phyloP scores from a whole-genome alignment of 2,113 vertebrate species.

The Romanogobio albipinnatus region DNA sequence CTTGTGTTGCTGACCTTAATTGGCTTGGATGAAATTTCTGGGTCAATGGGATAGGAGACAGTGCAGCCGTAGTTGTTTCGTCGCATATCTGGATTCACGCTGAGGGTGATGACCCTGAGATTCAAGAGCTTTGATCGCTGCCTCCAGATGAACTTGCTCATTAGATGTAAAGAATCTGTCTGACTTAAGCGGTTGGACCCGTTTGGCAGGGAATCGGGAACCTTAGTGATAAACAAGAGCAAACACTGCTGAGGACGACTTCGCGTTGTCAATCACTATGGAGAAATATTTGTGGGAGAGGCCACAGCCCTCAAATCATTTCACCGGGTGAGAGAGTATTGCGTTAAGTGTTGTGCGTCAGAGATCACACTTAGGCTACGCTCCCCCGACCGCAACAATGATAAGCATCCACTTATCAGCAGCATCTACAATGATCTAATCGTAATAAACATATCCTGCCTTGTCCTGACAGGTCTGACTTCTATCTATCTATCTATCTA shows the following conservation, averaged over 20 bases:
- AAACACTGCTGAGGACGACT: not conserved
- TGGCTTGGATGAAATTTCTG: constrained; percentile 49
- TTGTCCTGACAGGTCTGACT: not conserved
- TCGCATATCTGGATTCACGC: not conserved
- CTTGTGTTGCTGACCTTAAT: constrained; percentile 51
- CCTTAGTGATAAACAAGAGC: constrained; percentile 12
- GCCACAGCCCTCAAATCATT: not conserved
- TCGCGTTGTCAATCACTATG: constrained; percentile 12
- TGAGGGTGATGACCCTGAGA: constrained; percentile 19
- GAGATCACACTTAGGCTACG: not conserved
- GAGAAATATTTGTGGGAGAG: constrained; percentile 15
- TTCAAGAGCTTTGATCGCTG: constrained; percentile 25
- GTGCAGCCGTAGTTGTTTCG: not conserved
- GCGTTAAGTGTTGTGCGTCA: not conserved
- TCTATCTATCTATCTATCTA: not conserved
- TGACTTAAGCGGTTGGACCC: not conserved
- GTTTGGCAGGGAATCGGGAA: not conserved
- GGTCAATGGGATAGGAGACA: constrained; percentile 41
- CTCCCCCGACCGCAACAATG: not conserved
- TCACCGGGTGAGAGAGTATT: not conserved
- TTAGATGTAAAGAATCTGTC: constrained; percentile 13
- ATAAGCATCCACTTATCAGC: not conserved
- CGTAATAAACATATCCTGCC: not conserved
- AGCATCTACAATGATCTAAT: not conserved
- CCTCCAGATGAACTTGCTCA: constrained; percentile 22